These are phyloP conservation scores for Trachythela sp. DNA, from an alignment of 64 coral and sea anemone genomes.

Conservation along the genomic window DNA sequence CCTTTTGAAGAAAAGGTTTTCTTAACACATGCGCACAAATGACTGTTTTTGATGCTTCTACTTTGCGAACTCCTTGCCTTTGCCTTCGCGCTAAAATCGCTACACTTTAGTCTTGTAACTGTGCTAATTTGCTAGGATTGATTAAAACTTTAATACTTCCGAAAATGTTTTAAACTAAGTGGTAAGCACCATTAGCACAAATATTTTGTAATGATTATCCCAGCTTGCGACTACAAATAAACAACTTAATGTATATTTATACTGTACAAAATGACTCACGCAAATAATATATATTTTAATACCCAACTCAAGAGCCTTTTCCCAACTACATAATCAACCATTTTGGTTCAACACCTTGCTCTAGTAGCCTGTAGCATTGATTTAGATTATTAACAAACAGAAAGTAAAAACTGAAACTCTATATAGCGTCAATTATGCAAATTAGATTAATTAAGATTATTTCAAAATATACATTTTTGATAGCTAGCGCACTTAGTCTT, in stretches of 20 bases:
- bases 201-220: neutral
- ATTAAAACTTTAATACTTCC: neutral
- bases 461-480: no score
- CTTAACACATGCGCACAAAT: neutral
- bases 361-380: no score
- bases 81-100: neutral
- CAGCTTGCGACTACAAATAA: neutral
- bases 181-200: neutral
- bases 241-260: neutral
- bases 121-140: neutral
- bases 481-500: no score
- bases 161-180: conserved; percentile 5
- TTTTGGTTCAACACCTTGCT: no score
- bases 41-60: neutral
- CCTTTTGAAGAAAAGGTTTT: neutral
- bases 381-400: no score
- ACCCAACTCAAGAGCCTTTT: no score
- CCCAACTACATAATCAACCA: no score
- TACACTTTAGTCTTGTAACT: neutral
- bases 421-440: no score
- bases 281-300: no score
- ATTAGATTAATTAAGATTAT: no score
- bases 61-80: neutral
- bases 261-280: no score
- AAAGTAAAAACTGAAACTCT: no score